Evolutionary conservation across 2,888 invertebrate genomes (phyloP).

Genomic region (Pandemis heparana): DNA sequence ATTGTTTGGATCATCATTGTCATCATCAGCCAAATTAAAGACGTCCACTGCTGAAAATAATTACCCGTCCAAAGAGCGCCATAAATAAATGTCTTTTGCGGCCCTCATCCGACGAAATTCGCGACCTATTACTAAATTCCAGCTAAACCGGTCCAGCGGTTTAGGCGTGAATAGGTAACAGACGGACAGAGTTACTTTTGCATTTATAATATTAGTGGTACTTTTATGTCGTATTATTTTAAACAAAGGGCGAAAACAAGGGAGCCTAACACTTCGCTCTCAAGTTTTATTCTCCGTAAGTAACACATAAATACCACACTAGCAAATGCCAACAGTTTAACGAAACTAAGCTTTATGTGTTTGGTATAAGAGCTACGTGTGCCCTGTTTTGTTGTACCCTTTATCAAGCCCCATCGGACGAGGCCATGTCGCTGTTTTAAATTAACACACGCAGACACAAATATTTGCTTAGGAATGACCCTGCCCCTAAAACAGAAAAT

Average conservation of each 20-base stretch:
- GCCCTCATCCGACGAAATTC: too few species aligned
- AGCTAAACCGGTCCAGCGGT: too few species aligned
- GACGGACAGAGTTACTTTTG: too few species aligned
- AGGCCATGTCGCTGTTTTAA: conserved; percentile 45
- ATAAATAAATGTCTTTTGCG: too few species aligned
- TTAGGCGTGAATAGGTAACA: too few species aligned
- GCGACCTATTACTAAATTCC: too few species aligned
- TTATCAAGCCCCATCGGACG: conserved; percentile 25
- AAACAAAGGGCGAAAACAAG: background rate
- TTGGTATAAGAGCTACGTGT: background rate
- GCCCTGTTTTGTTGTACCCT: conserved; percentile 12
- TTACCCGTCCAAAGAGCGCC: too few species aligned
- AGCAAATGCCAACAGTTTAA: background rate
- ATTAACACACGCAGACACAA: conserved; percentile 46
- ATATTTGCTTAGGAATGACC: conserved; percentile 45
- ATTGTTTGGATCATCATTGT: too few species aligned
- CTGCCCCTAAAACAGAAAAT: background rate
- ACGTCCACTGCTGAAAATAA: too few species aligned
- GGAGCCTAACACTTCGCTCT: conserved; percentile 22
- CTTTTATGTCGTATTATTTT: background rate
- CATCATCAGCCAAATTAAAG: too few species aligned
- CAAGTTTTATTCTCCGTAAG: conserved; percentile 27
- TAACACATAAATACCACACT: conserved; percentile 5
- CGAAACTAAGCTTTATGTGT: background rate
- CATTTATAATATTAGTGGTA: background rate